These are phyloP conservation scores for Trichopria drosophilae DNA, from an alignment of 2,888 invertebrate species.

Conservation along the genomic window DNA sequence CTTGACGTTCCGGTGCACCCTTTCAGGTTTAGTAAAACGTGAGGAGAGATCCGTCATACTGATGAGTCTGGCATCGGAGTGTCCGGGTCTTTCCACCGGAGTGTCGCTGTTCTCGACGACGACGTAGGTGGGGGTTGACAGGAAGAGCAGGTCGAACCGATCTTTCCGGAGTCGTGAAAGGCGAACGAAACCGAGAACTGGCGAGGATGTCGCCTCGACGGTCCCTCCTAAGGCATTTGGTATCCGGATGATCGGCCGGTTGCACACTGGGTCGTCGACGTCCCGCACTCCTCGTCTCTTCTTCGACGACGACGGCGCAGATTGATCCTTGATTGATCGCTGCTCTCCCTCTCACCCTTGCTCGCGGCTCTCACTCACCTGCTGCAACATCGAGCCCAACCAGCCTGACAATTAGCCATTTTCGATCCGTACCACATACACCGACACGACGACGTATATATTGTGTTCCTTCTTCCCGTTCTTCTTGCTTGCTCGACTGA, in stretches of 20 bases:
- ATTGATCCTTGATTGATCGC: no score
- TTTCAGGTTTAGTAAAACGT: slow-evolving; percentile 49
- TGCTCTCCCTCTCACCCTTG: background rate
- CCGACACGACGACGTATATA: no score
- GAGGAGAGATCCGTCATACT: slow-evolving; percentile 52
- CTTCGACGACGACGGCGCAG: slow-evolving; percentile 2
- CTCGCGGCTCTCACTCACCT: slow-evolving; percentile 7
- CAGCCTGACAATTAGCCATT: slow-evolving; percentile 56
- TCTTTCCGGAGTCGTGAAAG: no score
- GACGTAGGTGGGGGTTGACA: no score
- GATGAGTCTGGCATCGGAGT: slow-evolving; percentile 45
- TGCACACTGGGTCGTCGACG: slow-evolving; percentile 5
- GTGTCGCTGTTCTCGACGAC: no score
- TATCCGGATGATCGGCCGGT: background rate
- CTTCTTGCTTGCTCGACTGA: background rate
- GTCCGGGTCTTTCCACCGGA: slow-evolving; percentile 18
- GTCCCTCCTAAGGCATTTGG: background rate
- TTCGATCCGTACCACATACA: slow-evolving; percentile 42
- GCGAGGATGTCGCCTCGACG: background rate
- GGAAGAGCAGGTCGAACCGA: no score
- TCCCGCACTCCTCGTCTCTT: slow-evolving; percentile 1
- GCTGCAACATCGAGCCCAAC: slow-evolving; percentile 51
- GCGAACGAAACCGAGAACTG: no score
- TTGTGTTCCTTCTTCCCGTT: background rate
- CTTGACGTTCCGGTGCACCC: slow-evolving; percentile 50